Conservation (phyloP, 2,888 invertebrate genomes). For the Netelia virgata region DNA sequence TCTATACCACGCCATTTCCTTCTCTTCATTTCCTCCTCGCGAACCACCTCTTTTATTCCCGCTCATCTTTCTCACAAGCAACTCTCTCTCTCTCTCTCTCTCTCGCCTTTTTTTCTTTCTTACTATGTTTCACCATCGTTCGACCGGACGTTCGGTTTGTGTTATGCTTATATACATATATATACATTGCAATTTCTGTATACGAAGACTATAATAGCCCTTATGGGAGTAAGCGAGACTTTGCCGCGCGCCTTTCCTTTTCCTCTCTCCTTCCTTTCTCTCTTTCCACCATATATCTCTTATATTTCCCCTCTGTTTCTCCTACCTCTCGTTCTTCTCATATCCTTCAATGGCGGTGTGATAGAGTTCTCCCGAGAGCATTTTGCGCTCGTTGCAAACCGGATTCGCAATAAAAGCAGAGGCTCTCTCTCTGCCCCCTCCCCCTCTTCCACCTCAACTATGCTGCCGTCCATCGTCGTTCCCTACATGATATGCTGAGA, state of each 20-base stretch:
- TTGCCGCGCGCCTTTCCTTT: conserved; percentile 52
- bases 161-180: background rate
- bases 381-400: conserved; percentile 77
- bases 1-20: background rate
- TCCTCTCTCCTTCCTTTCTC: conserved; percentile 41
- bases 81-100: background rate
- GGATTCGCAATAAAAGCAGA: conserved; percentile 83
- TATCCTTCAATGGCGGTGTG: conserved; percentile 69
- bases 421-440: background rate
- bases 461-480: background rate
- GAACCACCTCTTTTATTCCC: conserved; percentile 23
- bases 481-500: conserved; percentile 18
- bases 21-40: background rate
- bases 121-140: background rate
- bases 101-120: conserved; percentile 29
- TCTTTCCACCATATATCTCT: conserved; percentile 40
- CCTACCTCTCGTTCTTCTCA: conserved; percentile 71
- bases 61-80: background rate
- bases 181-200: background rate
- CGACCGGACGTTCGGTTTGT: conserved; percentile 30
- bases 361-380: conserved; percentile 53
- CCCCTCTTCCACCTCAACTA: conserved; percentile 21
- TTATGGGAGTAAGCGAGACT: conserved; percentile 52
- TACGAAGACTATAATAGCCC: conserved; percentile 31
- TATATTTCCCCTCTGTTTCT: conserved; percentile 28